Evolutionary conservation across 2,797 vertebrate species (phyloP).

Genomic region (Chrosomus eos): DNA sequence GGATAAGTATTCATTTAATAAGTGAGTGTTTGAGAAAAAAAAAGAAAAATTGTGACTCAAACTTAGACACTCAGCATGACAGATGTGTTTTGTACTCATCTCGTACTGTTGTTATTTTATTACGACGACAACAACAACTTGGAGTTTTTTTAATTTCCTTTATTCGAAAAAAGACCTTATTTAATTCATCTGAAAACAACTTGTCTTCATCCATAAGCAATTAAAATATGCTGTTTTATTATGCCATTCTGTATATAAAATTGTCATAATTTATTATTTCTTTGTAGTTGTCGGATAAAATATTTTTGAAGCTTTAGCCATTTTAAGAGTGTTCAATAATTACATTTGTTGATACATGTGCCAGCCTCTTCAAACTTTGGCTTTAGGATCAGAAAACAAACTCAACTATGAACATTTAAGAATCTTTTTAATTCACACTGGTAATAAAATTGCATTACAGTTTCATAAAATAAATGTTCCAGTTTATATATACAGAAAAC

Average conservation of each 20-base stretch:
- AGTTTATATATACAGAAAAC: slow-evolving; percentile 99
- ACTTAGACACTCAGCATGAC: background rate
- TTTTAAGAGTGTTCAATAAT: slow-evolving; percentile 68
- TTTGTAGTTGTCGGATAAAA: slow-evolving; percentile 25
- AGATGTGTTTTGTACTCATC: slow-evolving; percentile 69
- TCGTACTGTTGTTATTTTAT: slow-evolving; percentile 62
- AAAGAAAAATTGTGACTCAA: background rate
- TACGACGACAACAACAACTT: slow-evolving; percentile 70
- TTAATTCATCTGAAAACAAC: slow-evolving; percentile 76
- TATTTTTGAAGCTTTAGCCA: slow-evolving; percentile 63
- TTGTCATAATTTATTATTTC: slow-evolving; percentile 51
- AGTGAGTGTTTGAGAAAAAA: background rate
- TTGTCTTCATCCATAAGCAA: slow-evolving; percentile 74
- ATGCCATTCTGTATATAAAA: slow-evolving; percentile 72
- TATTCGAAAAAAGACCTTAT: slow-evolving; percentile 79
- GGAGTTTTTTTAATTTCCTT: slow-evolving; percentile 74
- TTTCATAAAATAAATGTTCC: slow-evolving; percentile 99
- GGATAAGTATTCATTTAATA: background rate
- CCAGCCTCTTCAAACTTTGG: slow-evolving; percentile 66
- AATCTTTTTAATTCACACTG: slow-evolving; percentile 99
- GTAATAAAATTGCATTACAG: slow-evolving; percentile 99
- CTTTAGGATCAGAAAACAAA: slow-evolving; percentile 75
- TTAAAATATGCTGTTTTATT: slow-evolving; percentile 58
- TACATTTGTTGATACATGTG: slow-evolving; percentile 68
- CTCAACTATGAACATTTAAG: slow-evolving; percentile 93